phyloP scores from a whole-genome alignment of 2,888 invertebrate species.

The Aspidapion aeneum region DNA sequence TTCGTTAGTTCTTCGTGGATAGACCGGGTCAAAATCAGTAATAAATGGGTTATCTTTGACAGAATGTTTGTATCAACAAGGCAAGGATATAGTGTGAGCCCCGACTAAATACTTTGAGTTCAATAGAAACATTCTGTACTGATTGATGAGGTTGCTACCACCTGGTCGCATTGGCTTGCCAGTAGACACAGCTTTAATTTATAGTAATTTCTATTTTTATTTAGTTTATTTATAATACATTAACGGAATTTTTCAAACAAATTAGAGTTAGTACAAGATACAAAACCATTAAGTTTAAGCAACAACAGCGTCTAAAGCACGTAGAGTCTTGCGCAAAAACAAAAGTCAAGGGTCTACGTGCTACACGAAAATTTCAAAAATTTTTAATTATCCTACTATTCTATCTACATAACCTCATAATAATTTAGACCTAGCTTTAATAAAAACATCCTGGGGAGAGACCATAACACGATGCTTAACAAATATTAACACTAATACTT shows the following conservation, averaged over 20 bases:
- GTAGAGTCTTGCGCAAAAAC: slow-evolving; percentile 27
- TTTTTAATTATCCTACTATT: slow-evolving; percentile 28
- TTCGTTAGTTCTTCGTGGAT: too few relatives aligned
- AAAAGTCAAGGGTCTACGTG: slow-evolving; percentile 1
- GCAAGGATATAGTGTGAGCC: not conserved
- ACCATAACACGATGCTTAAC: slow-evolving; percentile 37
- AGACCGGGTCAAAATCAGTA: too few relatives aligned
- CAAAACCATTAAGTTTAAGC: slow-evolving; percentile 35
- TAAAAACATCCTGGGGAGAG: slow-evolving; percentile 44
- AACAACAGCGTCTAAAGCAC: slow-evolving; percentile 19
- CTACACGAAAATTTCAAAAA: slow-evolving; percentile 22
- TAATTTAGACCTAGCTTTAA: slow-evolving; percentile 47
- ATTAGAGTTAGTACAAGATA: slow-evolving; percentile 31
- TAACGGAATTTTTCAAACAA: slow-evolving; percentile 23
- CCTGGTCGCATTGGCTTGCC: slow-evolving; percentile 35
- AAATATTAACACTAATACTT: slow-evolving; percentile 19
- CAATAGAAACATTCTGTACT: not conserved
- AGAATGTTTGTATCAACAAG: not conserved
- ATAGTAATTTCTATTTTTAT: slow-evolving; percentile 39
- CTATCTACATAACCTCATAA: slow-evolving; percentile 45
- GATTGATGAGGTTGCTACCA: slow-evolving; percentile 14
- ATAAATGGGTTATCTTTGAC: not conserved
- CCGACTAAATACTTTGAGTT: not conserved
- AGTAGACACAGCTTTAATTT: slow-evolving; percentile 48
- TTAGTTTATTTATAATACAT: not conserved